Base-by-base conservation (phyloP, 1,140 invertebrate genomes). In the Orchestia grillus region DNA sequence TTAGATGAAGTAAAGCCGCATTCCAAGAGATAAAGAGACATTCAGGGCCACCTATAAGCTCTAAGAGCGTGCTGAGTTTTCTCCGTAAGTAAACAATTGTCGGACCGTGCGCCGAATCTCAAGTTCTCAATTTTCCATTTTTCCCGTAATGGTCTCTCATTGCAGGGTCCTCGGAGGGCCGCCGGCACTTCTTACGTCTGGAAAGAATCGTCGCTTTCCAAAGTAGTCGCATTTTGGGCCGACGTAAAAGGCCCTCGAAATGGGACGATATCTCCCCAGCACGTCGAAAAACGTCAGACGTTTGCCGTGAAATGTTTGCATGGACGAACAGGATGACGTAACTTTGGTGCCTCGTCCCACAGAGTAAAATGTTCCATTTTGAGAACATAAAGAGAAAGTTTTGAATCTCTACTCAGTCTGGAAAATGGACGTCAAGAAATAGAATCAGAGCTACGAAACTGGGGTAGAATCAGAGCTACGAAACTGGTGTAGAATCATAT, bases 201-300 rank as follows among this genome's bases (percentile, higher is more conserved):
- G 88, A 90, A 90, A 90, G 88, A 90, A 90, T 90, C 88, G 88
- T 90, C 36, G 4, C 88, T 44, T 41, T 90, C 88, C 11, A 90
- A 90, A 90, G 88, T 90, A 90, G 88, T 90, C 88, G 88, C 88
- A 90, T 90, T 90, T 90, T 90, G 88, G 88, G 4, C 43, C 28
- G 88, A 43, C 88, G 88, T 90, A 90, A 90, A 90, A 90, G 88
- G 41, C 41, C 43, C 88, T 42, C 41, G 88, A 90, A 90, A 90
- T 90, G 88, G 88, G 88, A 90, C n/a, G 88, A 90, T 90, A 90
- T 90, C 88, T 90, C 88, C 16, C 43, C 15, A 44, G 41, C 41
- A 44, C n/a, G 88, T 90, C 88, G 88, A 90, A 90, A 90, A 90
- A 90, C 88, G 88, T 90, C 88, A 90, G 41, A 42, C 88, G 88